Evolutionary conservation across 2,888 invertebrate species (phyloP), one percentile per base, ranked within the genome.

Genomic region (Lomographa bimaculata): DNA sequence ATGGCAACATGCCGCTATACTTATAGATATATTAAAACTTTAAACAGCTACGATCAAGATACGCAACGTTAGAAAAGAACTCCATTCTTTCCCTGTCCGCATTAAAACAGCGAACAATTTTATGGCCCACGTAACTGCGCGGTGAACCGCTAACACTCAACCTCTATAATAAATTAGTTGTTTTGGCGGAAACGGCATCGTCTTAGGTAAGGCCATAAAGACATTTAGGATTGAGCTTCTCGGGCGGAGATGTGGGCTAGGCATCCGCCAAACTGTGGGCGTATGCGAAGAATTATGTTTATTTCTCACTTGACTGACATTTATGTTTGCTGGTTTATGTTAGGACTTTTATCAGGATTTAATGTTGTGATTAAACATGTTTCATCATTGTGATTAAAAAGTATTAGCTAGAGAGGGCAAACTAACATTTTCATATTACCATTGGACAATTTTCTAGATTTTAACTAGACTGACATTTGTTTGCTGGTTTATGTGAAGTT

Each of bases 141-240:
- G 54, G 64, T 58, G 48, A 54, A 55, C 57, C 54, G 50, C 59
- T 57, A 60, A 64, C 60, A 56, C 54, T 60, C 49, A 59, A 64
- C 57, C 57, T 57, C 51, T 57, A 57, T 60, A 69, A 77, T 75
- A 77, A 72, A 74, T 76, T 71, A 68, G 71, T 68, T 75, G 72
- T 74, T 75, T 72, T 65, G 67, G 61, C 50, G 65, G 65, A 64
- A 75, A 70, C 62, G 64, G 63, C 65, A 64, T 57, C 64, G 65
- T 68, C 65, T 70, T 65, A 70, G 67, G 63, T 50, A 53, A 57
- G 61, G 60, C 62, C 62, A 75, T 75, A 76, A 78, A 76, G 70
- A 70, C 73, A 70, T 75, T 75, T 71, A 69, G 64, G 67, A 75
- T 71, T 71, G 71, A 72, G 69, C 64, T 66, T 60, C 63, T 55